Evolutionary conservation across 1,140 invertebrate genomes (phyloP).

Genomic region (Macrocentrus cingulum): DNA sequence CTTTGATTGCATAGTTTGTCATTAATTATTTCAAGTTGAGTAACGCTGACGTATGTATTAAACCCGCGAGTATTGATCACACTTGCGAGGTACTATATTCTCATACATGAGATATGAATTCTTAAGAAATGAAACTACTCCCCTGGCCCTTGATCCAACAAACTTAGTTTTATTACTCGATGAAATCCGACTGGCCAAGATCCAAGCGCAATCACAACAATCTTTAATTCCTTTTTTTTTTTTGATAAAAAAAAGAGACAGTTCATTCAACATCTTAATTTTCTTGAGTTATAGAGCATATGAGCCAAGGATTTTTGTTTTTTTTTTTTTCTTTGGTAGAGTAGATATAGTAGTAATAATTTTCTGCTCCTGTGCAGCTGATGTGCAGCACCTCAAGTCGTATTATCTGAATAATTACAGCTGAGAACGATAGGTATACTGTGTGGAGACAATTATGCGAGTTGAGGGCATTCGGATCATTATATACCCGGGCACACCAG

Average conservation of each 20-base stretch:
- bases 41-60: slow-evolving; percentile 9
- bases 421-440: slow-evolving; percentile 9
- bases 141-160: slow-evolving; percentile 18
- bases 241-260: slow-evolving; percentile 30
- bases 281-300: too few relatives aligned
- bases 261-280: slow-evolving; percentile 21
- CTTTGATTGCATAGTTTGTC: neutral
- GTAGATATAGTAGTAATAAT: slow-evolving; percentile 31
- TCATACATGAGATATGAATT: slow-evolving; percentile 47
- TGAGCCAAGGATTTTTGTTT: neutral
- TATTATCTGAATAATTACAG: slow-evolving; percentile 20
- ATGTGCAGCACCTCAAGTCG: slow-evolving; percentile 5
- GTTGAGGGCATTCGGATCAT: slow-evolving; percentile 32
- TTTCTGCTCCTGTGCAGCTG: slow-evolving; percentile 1
- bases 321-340: slow-evolving; percentile 30
- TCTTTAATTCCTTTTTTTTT: slow-evolving; percentile 51
- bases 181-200: slow-evolving; percentile 33
- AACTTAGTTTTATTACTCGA: slow-evolving; percentile 10
- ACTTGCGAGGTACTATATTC: slow-evolving; percentile 35
- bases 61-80: slow-evolving; percentile 42
- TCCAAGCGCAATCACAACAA: slow-evolving; percentile 48
- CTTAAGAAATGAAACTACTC: slow-evolving; percentile 38
- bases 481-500: slow-evolving; percentile 27
- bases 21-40: slow-evolving; percentile 19
- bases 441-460: slow-evolving; percentile 42